Percentiles rank a stretch among this genome's conserved stretches.
phyloP scores from a whole-genome alignment of 2,888 invertebrate species.

The Tiliacea aurago region DNA sequence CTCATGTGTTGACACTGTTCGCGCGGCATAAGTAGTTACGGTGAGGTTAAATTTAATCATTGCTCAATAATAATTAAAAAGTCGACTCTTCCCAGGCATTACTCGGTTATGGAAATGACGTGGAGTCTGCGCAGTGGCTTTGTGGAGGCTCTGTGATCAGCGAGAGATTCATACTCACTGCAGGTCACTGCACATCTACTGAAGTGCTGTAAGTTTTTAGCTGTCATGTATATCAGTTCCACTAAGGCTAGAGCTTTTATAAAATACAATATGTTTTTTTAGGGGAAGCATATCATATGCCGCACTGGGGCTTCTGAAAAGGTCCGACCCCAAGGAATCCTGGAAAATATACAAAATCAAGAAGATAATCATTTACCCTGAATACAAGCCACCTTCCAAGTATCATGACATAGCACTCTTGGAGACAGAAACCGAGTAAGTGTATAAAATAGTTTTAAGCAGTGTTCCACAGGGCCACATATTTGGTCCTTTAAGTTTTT shows the following conservation, averaged over 20 bases:
- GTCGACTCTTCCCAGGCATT: conserved; percentile 67
- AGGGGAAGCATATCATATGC: conserved; percentile 61
- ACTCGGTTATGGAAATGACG: conserved; percentile 70
- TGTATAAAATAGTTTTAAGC: neutral
- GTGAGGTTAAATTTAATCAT: neutral
- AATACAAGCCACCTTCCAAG: conserved; percentile 68
- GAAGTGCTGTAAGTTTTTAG: conserved; percentile 65
- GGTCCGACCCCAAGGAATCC: conserved; percentile 49
- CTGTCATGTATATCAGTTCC: neutral
- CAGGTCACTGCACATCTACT: conserved; percentile 74
- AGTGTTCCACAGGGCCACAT: conserved; percentile 9
- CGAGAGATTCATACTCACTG: conserved; percentile 76
- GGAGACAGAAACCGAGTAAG: conserved; percentile 64
- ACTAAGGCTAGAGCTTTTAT: neutral
- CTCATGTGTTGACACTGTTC: neutral
- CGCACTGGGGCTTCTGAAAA: conserved; percentile 53
- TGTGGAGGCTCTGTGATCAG: conserved; percentile 78
- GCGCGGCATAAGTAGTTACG: neutral
- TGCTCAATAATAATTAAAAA: neutral
- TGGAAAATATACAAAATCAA: conserved; percentile 57
- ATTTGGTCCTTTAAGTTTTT: neutral
- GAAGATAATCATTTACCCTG: conserved; percentile 66
- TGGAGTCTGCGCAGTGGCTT: conserved; percentile 64
- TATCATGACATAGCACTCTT: conserved; percentile 78
- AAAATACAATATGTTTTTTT: conserved; percentile 12